Evolutionary conservation across 2,797 vertebrate genomes (phyloP).

Genomic region (Leucoraja ocellata): DNA sequence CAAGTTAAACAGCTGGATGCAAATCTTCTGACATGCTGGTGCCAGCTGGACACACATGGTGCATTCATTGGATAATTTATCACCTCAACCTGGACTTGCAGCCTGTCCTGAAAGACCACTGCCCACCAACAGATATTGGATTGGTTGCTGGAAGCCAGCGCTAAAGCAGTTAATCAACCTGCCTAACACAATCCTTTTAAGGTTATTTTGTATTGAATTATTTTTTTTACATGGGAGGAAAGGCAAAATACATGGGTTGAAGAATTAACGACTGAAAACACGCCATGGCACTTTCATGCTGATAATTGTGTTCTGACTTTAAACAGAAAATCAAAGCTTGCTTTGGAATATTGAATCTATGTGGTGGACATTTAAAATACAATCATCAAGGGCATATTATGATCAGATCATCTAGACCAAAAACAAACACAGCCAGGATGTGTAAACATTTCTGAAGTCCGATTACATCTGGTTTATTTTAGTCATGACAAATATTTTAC

Average conservation of each 20-base stretch:
- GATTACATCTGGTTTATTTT: not conserved
- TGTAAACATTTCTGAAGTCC: not conserved
- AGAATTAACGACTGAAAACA: not conserved
- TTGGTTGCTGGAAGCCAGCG: not conserved
- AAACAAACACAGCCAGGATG: not conserved
- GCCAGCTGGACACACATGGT: conserved; percentile 18
- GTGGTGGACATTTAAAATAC: not conserved
- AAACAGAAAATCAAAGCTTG: conserved; percentile 11
- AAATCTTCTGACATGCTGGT: conserved; percentile 34
- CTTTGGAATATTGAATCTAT: not conserved
- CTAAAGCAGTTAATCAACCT: not conserved
- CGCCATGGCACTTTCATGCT: not conserved
- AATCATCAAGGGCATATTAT: not conserved
- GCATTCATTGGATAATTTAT: conserved; percentile 26
- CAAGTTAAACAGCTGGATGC: conserved; percentile 25
- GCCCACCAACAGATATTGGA: not conserved
- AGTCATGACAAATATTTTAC: not conserved
- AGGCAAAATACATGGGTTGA: not conserved
- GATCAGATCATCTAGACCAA: not conserved
- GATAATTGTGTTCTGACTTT: not conserved
- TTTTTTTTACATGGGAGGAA: not conserved
- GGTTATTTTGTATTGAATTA: not conserved
- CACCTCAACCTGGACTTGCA: not conserved
- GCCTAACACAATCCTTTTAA: not conserved
- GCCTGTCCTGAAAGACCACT: not conserved